These are phyloP conservation scores for Himalopsyche japonica DNA, from an alignment of 2,888 invertebrate genomes.

Conservation along the genomic window DNA sequence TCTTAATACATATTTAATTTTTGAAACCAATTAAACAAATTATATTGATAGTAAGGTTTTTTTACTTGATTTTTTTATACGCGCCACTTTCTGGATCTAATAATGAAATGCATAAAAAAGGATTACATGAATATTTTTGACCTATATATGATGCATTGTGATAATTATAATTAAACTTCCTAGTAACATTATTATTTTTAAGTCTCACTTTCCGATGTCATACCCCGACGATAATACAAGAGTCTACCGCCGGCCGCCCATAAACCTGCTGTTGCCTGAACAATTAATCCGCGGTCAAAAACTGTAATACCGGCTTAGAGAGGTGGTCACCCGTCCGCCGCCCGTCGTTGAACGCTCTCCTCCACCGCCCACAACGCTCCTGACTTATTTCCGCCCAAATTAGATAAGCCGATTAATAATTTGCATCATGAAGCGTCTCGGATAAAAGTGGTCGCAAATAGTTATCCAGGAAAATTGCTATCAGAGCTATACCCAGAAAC, in stretches of 20 bases:
- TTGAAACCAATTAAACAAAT: too few relatives aligned
- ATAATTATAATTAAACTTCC: too few relatives aligned
- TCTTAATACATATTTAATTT: too few relatives aligned
- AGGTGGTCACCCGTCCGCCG: neutral
- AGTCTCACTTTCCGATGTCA: neutral
- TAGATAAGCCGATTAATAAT: constrained; percentile 12
- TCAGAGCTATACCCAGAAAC: neutral
- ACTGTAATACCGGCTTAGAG: constrained; percentile 23
- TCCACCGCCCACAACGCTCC: neutral
- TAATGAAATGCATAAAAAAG: too few relatives aligned
- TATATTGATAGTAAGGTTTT: too few relatives aligned
- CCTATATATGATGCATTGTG: too few relatives aligned
- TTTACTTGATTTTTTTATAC: too few relatives aligned
- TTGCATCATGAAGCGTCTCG: constrained; percentile 1
- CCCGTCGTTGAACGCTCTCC: neutral
- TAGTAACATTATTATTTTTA: neutral
- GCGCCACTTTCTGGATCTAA: too few relatives aligned
- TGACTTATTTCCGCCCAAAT: neutral
- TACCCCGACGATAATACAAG: neutral
- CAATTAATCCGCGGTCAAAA: constrained; percentile 34
- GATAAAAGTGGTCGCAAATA: neutral
- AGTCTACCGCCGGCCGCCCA: neutral
- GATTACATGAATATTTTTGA: too few relatives aligned
- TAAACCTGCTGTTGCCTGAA: constrained; percentile 8
- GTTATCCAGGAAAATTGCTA: neutral